phyloP scores from a whole-genome alignment of 2,888 invertebrate species.

The Aphelenchoides bicaudatus region DNA sequence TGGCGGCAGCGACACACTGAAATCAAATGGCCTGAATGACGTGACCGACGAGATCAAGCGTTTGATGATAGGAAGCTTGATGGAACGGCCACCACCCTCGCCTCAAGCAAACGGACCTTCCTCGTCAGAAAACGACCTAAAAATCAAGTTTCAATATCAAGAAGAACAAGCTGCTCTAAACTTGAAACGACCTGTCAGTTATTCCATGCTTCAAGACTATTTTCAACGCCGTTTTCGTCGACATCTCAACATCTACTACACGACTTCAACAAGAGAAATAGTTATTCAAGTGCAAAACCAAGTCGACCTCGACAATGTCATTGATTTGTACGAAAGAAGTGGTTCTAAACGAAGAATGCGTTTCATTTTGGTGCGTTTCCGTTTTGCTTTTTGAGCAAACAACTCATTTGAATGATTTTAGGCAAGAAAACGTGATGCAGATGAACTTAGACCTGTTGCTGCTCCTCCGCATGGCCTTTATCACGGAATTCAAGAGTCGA shows the following conservation, averaged over 20 bases:
- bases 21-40: neutral
- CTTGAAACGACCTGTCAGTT: conserved; percentile 30
- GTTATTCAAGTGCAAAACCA: conserved; percentile 60
- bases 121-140: conserved; percentile 24
- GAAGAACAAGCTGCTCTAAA: conserved; percentile 31
- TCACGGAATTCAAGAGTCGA: conserved; percentile 28
- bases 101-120: neutral
- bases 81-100: neutral
- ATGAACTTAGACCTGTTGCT: conserved; percentile 15
- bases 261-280: conserved; percentile 48
- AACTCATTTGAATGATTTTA: no score
- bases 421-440: conserved; percentile 17
- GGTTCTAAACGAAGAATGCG: conserved; percentile 47
- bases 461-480: conserved; percentile 28
- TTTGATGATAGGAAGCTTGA: neutral
- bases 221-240: conserved; percentile 32
- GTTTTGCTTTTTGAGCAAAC: no score
- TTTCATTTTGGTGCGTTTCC: conserved; percentile 31
- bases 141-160: conserved; percentile 35
- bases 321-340: conserved; percentile 60
- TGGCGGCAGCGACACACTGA: neutral
- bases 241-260: conserved; percentile 39
- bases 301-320: conserved; percentile 60
- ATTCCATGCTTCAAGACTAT: conserved; percentile 22
- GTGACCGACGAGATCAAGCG: conserved; percentile 13